A percentile compares a stretch with the other conserved stretches of the same genome.
Evolutionary conservation across 35 echinoderm and acorn worm genomes (phyloP).

Genomic region (Hemicentrotus pulcherrimus): DNA sequence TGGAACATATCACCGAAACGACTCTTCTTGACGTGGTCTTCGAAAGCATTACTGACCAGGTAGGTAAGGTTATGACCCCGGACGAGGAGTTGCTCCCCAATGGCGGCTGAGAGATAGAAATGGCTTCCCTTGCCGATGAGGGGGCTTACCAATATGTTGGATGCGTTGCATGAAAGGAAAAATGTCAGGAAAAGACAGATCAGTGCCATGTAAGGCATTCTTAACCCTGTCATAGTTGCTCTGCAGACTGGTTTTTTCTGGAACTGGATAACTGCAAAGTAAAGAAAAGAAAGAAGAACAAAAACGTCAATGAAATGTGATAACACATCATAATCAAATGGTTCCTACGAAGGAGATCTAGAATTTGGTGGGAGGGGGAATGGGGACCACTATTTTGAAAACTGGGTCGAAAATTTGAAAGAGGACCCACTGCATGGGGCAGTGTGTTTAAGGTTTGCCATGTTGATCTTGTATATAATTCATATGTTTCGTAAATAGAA

Average conservation of each 20-base stretch:
- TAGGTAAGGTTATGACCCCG: conserved; percentile 31
- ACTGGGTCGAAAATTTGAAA: too few species aligned
- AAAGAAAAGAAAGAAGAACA: neutral
- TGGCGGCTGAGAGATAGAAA: conserved; percentile 31
- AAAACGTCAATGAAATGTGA: neutral
- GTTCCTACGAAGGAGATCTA: too few species aligned
- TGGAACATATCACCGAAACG: conserved; percentile 21
- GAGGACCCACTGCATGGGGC: too few species aligned
- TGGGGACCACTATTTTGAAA: too few species aligned
- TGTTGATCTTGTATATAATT: too few species aligned
- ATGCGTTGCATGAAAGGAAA: neutral
- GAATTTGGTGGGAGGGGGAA: too few species aligned
- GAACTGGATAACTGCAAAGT: neutral
- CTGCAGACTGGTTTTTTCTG: neutral
- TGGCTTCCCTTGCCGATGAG: conserved; percentile 33
- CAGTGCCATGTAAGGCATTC: neutral
- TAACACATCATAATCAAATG: neutral
- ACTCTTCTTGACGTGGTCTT: neutral
- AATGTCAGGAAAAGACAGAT: neutral
- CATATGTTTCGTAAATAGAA: too few species aligned
- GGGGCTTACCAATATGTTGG: conserved; percentile 22
- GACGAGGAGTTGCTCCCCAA: conserved; percentile 24
- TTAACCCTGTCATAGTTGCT: neutral
- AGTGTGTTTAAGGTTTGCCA: too few species aligned
- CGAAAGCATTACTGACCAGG: conserved; percentile 28